phyloP scores from a whole-genome alignment of 2,888 invertebrate genomes.

The Heliconius aoede region DNA sequence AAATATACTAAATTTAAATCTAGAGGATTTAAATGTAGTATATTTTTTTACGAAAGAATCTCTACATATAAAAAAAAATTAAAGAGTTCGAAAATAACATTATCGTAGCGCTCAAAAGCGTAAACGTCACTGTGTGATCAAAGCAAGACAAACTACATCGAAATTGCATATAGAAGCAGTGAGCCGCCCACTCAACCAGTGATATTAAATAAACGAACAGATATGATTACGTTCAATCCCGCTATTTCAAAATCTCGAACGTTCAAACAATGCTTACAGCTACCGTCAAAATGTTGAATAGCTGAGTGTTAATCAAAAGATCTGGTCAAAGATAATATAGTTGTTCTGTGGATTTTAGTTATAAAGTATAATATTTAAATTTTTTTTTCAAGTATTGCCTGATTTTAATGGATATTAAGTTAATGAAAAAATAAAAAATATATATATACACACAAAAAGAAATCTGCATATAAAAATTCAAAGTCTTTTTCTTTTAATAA shows the following conservation, averaged over 20 bases:
- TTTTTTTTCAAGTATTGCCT: no score
- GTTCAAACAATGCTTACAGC: constrained; percentile 4
- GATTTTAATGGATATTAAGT: neutral
- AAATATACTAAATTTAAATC: no score
- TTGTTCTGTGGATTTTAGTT: neutral
- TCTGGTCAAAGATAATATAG: no score
- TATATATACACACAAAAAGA: no score
- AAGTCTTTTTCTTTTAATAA: no score
- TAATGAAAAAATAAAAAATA: neutral
- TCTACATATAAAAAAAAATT: neutral
- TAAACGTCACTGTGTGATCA: neutral
- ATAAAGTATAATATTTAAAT: no score
- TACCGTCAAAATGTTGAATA: neutral
- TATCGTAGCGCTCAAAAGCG: neutral
- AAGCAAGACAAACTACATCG: constrained; percentile 30
- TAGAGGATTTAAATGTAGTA: no score
- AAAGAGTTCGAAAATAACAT: neutral
- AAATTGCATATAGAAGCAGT: constrained; percentile 38
- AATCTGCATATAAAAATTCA: no score
- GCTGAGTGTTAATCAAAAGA: neutral
- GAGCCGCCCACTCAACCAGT: constrained; percentile 36
- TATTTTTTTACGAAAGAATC: neutral
- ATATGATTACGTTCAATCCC: constrained; percentile 43
- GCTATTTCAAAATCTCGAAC: constrained; percentile 42
- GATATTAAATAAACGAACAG: constrained; percentile 47